Base-by-base conservation (phyloP, 2,888 invertebrate species). In the Macrosoma leucophasiata region DNA sequence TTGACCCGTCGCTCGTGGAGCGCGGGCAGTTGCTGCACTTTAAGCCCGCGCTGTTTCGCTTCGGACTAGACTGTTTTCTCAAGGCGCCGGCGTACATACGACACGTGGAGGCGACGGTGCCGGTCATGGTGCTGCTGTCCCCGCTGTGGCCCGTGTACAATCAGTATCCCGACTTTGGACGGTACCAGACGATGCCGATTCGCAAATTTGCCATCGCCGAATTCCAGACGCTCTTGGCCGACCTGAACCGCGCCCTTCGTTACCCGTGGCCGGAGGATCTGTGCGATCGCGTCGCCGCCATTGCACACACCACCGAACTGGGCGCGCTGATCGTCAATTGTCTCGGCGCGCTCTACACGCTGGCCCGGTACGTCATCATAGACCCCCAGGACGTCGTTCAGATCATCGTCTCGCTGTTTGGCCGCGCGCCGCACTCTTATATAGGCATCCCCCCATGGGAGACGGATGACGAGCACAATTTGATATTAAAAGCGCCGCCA, bases 191-290 rank as follows among this genome's bases (percentile, higher is more conserved):
- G n/a, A 7, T 29, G 22, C 22, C 29, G 29, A 29, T 29, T 22
- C 29, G 22, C 2, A 15, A 29, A 10, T 29, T 29, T 29, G 9
- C 13, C 22, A 14, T 29, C 7, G 15, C 14, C 11, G 29, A 29
- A 7, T 22, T 29, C n/a, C 29, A 29, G 9, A 29, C 22, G 7
- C 29, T 29, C 14, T 29, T 29, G 29, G 29, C 29, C 21, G 29
- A 29, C 22, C 15, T 29, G 22, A 29, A 29, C 11, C 22, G 29
- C 15, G 14, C 22, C 15, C 4, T 21, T 7, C 29, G 13, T 7
- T 22, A 29, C 13, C 29, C 29, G 11, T 29, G 22, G 29, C 29
- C 29, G 15, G 29, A 29, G 15, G 29, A 29, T 29, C 22, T 29
- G 22, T 29, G 22, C 12, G 29, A 22, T 22, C 29, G 29, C 3